phyloP scores from a whole-genome alignment of 2,888 invertebrate genomes.

The Autographa gamma region DNA sequence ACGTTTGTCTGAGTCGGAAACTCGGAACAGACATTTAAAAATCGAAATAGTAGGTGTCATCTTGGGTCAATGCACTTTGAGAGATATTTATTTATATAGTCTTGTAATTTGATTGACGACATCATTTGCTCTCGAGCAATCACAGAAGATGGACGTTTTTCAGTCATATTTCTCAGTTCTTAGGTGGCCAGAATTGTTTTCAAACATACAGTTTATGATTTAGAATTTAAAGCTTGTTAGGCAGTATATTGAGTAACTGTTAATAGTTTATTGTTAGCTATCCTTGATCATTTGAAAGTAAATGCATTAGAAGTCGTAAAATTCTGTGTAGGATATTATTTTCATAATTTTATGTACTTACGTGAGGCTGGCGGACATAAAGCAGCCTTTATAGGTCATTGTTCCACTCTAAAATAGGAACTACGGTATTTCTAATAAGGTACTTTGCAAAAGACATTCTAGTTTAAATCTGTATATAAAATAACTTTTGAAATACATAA shows the following conservation, averaged over 20 bases:
- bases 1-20: neutral
- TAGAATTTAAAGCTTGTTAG: neutral
- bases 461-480: conserved; percentile 12
- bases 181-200: too few relatives aligned
- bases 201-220: neutral
- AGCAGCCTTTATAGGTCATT: neutral
- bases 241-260: neutral
- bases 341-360: conserved; percentile 3
- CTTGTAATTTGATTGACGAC: neutral
- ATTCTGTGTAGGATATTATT: neutral
- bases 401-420: neutral
- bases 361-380: neutral
- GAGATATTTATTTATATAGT: neutral
- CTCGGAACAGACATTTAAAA: neutral
- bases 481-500: conserved; percentile 6
- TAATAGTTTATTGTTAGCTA: conserved; percentile 7
- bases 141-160: neutral
- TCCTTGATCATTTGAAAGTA: conserved; percentile 5
- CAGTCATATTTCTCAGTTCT: neutral
- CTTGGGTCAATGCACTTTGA: neutral
- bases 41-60: neutral
- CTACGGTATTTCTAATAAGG: neutral
- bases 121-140: neutral
- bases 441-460: conserved; percentile 9
- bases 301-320: neutral